These are phyloP conservation scores for Protosalanx chinensis DNA, from an alignment of 2,797 vertebrate genomes.

Conservation along the genomic window DNA sequence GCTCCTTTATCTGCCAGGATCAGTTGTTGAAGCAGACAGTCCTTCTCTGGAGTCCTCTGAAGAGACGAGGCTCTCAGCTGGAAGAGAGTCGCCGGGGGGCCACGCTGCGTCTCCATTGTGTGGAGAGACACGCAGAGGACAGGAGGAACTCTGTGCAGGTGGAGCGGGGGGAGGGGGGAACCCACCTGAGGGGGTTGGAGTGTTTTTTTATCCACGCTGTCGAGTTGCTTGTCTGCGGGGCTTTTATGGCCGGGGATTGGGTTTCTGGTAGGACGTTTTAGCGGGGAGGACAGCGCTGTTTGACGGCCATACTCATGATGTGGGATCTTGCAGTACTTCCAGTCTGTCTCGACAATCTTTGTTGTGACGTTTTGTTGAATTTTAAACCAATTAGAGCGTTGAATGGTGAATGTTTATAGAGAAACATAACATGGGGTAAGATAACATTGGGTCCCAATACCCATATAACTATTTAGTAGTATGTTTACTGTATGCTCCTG, in stretches of 20 bases:
- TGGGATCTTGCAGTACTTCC: background rate
- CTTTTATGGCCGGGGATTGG: slow-evolving; percentile 55
- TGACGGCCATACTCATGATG: background rate
- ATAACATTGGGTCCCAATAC: too few relatives aligned
- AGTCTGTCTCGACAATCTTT: background rate
- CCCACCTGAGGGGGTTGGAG: slow-evolving; percentile 61
- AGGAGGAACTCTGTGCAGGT: slow-evolving; percentile 70
- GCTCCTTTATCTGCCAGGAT: slow-evolving; percentile 71
- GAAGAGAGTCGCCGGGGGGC: slow-evolving; percentile 68
- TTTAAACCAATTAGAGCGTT: too few relatives aligned
- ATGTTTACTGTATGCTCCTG: too few relatives aligned
- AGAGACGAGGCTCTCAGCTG: slow-evolving; percentile 77
- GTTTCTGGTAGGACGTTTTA: slow-evolving; percentile 17
- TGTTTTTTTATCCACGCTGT: slow-evolving; percentile 43
- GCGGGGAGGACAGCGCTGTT: background rate
- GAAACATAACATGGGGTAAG: too few relatives aligned
- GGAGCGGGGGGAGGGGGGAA: slow-evolving; percentile 58
- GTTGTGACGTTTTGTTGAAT: too few relatives aligned
- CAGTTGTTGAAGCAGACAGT: slow-evolving; percentile 73
- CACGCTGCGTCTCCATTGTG: slow-evolving; percentile 67
- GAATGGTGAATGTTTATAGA: too few relatives aligned
- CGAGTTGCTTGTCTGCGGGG: slow-evolving; percentile 56
- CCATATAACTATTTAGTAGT: too few relatives aligned
- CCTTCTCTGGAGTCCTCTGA: slow-evolving; percentile 67
- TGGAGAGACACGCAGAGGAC: slow-evolving; percentile 68